A percentile compares a stretch with the other conserved stretches of the same genome.
phyloP scores from a whole-genome alignment of 2,113 vertebrate species.

The Bubo scandiacus region DNA sequence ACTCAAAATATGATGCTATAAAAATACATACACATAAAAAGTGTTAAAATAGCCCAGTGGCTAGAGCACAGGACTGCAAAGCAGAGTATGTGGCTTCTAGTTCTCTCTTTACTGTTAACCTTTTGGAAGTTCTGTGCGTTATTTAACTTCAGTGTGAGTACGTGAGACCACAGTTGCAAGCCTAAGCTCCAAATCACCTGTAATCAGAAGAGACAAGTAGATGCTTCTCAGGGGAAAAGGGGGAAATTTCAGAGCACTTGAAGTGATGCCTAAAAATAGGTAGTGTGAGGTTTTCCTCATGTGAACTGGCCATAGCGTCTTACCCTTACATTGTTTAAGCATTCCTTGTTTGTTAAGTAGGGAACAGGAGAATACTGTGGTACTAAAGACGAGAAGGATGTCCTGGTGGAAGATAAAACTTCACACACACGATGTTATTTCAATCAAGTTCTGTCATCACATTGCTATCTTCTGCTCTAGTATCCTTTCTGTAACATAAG shows the following conservation, averaged over 20 bases:
- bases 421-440: neutral
- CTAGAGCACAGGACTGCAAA: neutral
- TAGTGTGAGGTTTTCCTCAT: neutral
- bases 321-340: neutral
- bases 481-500: neutral
- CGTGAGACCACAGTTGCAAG: neutral
- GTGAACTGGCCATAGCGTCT: neutral
- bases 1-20: neutral
- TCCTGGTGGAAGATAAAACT: neutral
- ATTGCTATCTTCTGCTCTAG: neutral
- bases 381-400: neutral
- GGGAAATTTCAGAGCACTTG: neutral
- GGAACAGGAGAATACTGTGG: neutral
- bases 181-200: neutral
- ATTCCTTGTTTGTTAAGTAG: neutral
- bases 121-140: neutral
- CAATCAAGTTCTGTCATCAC: neutral
- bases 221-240: neutral
- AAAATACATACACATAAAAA: neutral
- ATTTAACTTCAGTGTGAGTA: neutral
- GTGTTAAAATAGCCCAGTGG: neutral
- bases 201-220: neutral
- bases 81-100: neutral
- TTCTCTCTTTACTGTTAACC: neutral
- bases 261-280: neutral